Evolutionary conservation across 1,140 invertebrate genomes (phyloP), one percentile per base, ranked within the genome.

Genomic region (Aricia agestis): DNA sequence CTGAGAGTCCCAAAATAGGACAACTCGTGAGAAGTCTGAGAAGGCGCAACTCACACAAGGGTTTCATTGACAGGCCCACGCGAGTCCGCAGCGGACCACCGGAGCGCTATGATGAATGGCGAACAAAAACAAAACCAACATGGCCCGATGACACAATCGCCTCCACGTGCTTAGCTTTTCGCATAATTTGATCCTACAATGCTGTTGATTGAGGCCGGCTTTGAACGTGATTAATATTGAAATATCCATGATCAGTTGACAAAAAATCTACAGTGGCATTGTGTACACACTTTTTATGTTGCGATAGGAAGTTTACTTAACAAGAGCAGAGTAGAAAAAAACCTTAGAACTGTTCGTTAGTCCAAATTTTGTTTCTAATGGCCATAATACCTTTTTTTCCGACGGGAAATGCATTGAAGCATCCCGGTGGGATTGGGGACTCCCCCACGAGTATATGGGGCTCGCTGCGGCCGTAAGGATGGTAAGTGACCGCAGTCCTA

Each of bases 141-240:
- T 74, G 74, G 72, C 41, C n/a, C 73, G 70, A 66, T 77, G 78
- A 79, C 75, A 76, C 76, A 75, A 79, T 70, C 69, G 42, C 59
- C 19, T 19, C 74, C 76, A 76, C 71, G 76, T 79, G 78, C 59
- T 11, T 19, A 18, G 59, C 19, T 63, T 63, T 63, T 63, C 17
- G 59, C 18, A 19, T 11, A 18, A 19, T 18, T 19, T 25, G 59
- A 63, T 25, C 59, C 59, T 63, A 52, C 45, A 52, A 52, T 52
- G 4, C 45, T 13, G 45, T 9, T 52, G 10, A 52, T 52, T 52
- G 13, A 11, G 45, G 45, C 13, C 45, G 13, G 13, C 45, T 36
- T 32, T 63, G 45, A 13, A 52, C 45, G 45, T 52, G 45, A 52
- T 52, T 9, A 52, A 52, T 52, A 52, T 13, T 32, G 52, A n/a